Conservation (phyloP, 2,797 vertebrate species). For the Carcharodon carcharias region DNA sequence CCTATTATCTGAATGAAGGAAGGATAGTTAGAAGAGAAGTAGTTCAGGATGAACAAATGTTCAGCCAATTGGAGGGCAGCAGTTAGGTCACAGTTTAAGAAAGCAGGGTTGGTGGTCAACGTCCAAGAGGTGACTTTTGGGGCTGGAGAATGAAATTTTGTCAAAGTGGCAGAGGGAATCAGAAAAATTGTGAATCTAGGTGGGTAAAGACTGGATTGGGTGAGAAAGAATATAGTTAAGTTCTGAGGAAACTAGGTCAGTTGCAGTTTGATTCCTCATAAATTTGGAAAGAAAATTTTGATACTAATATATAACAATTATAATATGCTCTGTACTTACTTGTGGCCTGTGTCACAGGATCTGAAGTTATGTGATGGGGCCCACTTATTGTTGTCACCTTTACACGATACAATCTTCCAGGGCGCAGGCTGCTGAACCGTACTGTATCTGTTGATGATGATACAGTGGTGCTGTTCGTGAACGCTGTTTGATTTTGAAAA, state of each 20-base stretch:
- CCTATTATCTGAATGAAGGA: not conserved
- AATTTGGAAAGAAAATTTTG: not conserved
- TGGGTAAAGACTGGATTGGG: not conserved
- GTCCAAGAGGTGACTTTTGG: not conserved
- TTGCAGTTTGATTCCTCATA: not conserved
- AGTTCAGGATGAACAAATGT: not conserved
- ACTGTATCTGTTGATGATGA: not conserved
- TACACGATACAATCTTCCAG: not conserved
- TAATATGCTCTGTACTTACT: constrained; percentile 3
- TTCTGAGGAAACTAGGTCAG: not conserved
- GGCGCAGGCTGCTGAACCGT: not conserved
- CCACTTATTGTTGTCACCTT: not conserved
- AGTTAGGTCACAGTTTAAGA: not conserved
- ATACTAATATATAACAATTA: not conserved
- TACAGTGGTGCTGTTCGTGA: not conserved
- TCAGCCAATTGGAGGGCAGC: not conserved
- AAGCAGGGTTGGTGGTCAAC: not conserved
- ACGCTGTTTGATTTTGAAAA: not conserved
- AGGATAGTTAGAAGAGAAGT: not conserved
- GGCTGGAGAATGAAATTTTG: not conserved
- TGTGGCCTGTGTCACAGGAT: not conserved
- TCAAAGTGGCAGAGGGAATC: not conserved
- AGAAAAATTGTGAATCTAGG: not conserved
- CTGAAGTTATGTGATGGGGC: not conserved
- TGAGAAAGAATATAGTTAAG: not conserved